Evolutionary conservation across 1,140 invertebrate genomes (phyloP), one percentile per base, ranked within the genome.

Genomic region (Pachyrhynchus sulphureomaculatus): DNA sequence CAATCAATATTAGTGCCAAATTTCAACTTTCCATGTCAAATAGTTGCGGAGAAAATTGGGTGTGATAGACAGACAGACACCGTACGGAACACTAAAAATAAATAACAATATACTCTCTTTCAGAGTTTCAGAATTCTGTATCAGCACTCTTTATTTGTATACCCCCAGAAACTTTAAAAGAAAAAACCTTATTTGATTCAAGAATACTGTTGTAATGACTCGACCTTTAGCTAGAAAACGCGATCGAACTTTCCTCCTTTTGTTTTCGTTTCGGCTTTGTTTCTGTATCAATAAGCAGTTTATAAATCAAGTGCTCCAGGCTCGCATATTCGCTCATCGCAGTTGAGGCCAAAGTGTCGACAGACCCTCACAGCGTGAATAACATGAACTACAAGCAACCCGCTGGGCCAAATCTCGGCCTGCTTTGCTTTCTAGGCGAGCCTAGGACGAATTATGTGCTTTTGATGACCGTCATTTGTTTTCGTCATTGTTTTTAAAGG

Each of bases 281-380:
- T 52, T 60, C 48, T 42, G 47, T 60, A 60, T 60, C 57, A 60
- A 60, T 60, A 60, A 51, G 39, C 9, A 9, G 41, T 37, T 8
- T 29, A 58, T 60, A 60, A 60, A 60, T 60, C 57, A 60, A 51
- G 48, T 15, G 42, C 54, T 56, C 36, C 13, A 15, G 56, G 45
- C 56, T 39, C 56, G 56, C 29, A 53, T 34, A 39, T 44, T 42
- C 52, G 36, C 56, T 21, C 37, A 39, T 37, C 51, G 17, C 24
- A 17, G 52, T 36, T 60, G 45, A 47, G 57, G 64, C 47, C 63
- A 56, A 65, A 65, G 64, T 65, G 64, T 65, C 64, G 64, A 65
- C 64, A 65, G 59, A 52, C 53, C 64, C 18, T 60, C 59, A 23
- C 64, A 65, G 64, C 64, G 51, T 51, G 64, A 54, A 49, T 44